Percentiles rank a stretch among this genome's conserved stretches.
These are phyloP conservation scores for Gymnocephalus cernua DNA, from an alignment of 2,113 vertebrate species.

Conservation along the genomic window DNA sequence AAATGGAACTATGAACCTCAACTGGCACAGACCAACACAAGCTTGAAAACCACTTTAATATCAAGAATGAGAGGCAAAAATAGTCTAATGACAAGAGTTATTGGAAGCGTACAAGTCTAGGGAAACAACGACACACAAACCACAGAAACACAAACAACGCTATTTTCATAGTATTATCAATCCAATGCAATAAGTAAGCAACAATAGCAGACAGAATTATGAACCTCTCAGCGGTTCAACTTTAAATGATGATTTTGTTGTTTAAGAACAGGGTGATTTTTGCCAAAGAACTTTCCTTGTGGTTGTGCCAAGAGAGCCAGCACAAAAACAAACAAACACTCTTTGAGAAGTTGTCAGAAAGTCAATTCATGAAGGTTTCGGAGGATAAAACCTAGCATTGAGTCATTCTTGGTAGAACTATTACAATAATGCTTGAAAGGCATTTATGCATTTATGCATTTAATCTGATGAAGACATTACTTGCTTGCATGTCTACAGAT, in stretches of 20 bases:
- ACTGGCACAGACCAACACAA: constrained; percentile 1
- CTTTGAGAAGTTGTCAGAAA: constrained; percentile 54
- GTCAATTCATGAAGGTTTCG: constrained; percentile 40
- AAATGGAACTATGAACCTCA: constrained; percentile 23
- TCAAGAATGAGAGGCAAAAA: constrained; percentile 4
- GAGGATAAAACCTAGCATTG: constrained; percentile 1
- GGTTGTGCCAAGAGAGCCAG: constrained; percentile 35
- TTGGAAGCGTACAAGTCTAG: background rate
- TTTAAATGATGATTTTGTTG: constrained; percentile 27
- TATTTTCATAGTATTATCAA: constrained; percentile 3
- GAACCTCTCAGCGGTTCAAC: background rate
- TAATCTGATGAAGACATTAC: constrained; percentile 16
- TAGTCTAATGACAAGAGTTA: constrained; percentile 6
- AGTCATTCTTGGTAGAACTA: background rate
- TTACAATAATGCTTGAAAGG: constrained; percentile 22
- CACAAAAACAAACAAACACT: constrained; percentile 53
- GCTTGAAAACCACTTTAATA: constrained; percentile 39
- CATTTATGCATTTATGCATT: constrained; percentile 18
- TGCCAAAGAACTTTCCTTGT: constrained; percentile 29
- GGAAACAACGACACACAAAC: constrained; percentile 14
- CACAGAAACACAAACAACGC: constrained; percentile 14
- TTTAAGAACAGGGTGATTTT: constrained; percentile 15
- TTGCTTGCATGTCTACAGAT: constrained; percentile 9
- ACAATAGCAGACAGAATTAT: constrained; percentile 32
- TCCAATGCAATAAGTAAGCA: constrained; percentile 8